Evolutionary conservation across 2,888 invertebrate species (phyloP).

Genomic region (Cancer borealis): DNA sequence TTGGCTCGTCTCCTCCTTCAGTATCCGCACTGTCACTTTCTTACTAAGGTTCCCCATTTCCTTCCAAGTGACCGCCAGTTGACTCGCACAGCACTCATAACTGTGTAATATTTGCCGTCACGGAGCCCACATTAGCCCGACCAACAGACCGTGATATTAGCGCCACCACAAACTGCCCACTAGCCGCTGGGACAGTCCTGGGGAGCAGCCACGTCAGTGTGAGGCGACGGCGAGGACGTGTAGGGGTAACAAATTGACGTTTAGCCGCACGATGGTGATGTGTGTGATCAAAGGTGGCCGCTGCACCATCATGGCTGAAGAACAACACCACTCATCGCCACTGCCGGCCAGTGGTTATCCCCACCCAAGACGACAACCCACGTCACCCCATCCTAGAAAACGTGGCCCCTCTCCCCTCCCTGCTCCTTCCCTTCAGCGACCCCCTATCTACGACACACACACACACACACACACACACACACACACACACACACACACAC

Average conservation of each 20-base stretch:
- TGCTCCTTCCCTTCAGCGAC: too few species aligned
- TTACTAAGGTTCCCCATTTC: background rate
- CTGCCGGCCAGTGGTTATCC: too few species aligned
- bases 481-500: background rate
- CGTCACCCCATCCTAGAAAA: background rate
- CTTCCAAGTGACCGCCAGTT: background rate
- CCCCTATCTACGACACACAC: background rate
- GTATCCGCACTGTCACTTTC: background rate
- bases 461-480: background rate
- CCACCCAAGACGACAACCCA: background rate
- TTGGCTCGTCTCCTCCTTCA: background rate
- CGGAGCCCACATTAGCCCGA: constrained; percentile 47
- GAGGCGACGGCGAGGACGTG: background rate
- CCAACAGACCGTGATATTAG: constrained; percentile 64
- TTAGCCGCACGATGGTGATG: background rate
- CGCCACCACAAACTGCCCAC: constrained; percentile 36
- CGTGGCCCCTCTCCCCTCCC: background rate
- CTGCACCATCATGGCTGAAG: background rate
- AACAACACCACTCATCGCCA: background rate
- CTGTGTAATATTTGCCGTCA: constrained; percentile 32
- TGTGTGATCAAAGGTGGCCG: background rate
- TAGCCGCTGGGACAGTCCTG: constrained; percentile 3
- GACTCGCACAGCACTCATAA: constrained; percentile 31
- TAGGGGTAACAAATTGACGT: background rate
- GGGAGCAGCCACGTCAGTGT: background rate